Conservation (phyloP, 92 coral and sea anemone species). For the Bergia puertoricense region DNA sequence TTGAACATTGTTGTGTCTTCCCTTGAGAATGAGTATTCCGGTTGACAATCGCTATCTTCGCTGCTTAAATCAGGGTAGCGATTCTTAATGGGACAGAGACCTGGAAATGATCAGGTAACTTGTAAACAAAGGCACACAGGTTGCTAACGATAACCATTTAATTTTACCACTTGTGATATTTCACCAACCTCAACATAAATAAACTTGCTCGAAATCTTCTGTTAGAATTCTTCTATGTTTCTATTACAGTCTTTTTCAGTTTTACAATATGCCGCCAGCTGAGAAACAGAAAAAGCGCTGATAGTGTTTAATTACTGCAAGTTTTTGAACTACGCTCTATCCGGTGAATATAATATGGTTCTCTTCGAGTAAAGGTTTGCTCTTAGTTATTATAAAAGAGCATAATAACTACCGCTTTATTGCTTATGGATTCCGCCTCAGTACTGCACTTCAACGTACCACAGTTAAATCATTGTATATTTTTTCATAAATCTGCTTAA, state of each 20-base stretch:
- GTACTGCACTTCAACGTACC: too few relatives aligned
- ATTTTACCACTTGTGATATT: background rate
- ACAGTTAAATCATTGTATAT: too few relatives aligned
- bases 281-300: background rate
- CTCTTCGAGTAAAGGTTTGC: too few relatives aligned
- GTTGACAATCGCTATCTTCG: constrained; percentile 56
- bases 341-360: background rate
- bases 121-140: background rate
- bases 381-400: too few relatives aligned
- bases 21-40: constrained; percentile 60
- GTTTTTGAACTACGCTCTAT: background rate
- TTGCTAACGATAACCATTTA: background rate
- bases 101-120: constrained; percentile 37
- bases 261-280: too few relatives aligned
- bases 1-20: constrained; percentile 72
- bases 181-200: too few relatives aligned
- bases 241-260: too few relatives aligned
- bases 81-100: constrained; percentile 59
- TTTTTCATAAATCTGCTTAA: too few relatives aligned
- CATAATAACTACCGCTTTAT: too few relatives aligned
- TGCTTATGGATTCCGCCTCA: too few relatives aligned
- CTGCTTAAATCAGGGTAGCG: constrained; percentile 60
- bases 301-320: background rate
- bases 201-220: too few relatives aligned
- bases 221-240: too few relatives aligned